Evolutionary conservation across 2,113 vertebrate species (phyloP).

Genomic region (Actenoides hombroni): DNA sequence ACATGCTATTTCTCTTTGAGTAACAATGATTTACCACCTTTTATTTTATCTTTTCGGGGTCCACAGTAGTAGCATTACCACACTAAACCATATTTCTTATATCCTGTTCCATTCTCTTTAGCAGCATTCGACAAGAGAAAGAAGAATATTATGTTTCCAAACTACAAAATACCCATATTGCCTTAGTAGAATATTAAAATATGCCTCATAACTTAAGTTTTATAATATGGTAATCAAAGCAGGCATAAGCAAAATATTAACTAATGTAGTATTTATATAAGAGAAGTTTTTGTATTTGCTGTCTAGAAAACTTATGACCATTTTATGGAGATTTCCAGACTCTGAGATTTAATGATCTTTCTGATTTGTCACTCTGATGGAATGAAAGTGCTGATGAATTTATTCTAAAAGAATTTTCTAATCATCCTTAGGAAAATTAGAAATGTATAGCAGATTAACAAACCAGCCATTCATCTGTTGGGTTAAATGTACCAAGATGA

Average conservation of each 20-base stretch:
- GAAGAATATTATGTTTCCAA: not conserved
- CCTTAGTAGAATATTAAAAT: not conserved
- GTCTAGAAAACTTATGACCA: not conserved
- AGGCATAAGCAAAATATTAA: not conserved
- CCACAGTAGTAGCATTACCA: not conserved
- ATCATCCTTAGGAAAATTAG: slow-evolving; percentile 50
- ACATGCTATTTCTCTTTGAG: not conserved
- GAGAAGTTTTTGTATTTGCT: not conserved
- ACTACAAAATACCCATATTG: not conserved
- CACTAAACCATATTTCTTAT: not conserved
- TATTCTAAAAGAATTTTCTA: slow-evolving; percentile 46
- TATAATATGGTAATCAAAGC: not conserved
- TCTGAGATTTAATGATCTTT: not conserved
- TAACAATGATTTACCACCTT: not conserved
- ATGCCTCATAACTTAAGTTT: no score
- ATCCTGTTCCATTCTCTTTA: not conserved
- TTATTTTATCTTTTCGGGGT: not conserved
- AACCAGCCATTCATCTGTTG: slow-evolving; percentile 45
- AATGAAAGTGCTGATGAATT: not conserved
- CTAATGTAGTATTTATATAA: not conserved
- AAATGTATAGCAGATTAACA: slow-evolving; percentile 47
- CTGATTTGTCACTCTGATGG: slow-evolving; percentile 2
- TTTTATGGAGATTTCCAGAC: slow-evolving; percentile 4
- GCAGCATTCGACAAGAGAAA: not conserved
- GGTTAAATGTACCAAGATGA: slow-evolving; percentile 46